Conservation (phyloP, 2,888 invertebrate species). For the Phlogophora meticulosa region DNA sequence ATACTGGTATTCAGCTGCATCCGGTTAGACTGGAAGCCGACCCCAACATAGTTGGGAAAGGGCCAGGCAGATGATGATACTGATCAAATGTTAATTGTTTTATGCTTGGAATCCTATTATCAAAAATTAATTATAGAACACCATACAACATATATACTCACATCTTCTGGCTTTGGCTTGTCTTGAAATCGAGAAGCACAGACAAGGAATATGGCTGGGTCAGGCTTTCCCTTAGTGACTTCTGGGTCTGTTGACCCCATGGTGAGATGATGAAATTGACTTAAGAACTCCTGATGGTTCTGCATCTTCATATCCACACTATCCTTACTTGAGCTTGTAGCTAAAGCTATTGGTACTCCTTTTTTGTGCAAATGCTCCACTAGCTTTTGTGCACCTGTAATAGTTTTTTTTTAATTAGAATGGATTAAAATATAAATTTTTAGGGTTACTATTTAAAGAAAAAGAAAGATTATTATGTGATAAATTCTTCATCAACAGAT, state of each 20-base stretch:
- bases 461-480: too few relatives aligned
- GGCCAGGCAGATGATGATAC: too few relatives aligned
- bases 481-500: not conserved
- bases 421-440: not conserved
- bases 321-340: conserved; percentile 95
- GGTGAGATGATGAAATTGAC: conserved; percentile 94
- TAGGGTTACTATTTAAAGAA: not conserved
- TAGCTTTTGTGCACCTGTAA: conserved; percentile 94
- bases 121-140: too few relatives aligned
- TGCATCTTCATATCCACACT: conserved; percentile 94
- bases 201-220: conserved; percentile 96
- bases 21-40: too few relatives aligned
- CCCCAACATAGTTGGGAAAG: too few relatives aligned
- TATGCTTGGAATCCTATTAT: too few relatives aligned
- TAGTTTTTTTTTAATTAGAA: not conserved
- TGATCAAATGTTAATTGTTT: too few relatives aligned
- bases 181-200: conserved; percentile 94
- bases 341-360: conserved; percentile 95
- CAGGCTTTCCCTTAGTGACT: conserved; percentile 96
- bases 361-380: conserved; percentile 94
- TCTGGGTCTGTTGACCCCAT: conserved; percentile 96
- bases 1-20: too few relatives aligned
- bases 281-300: conserved; percentile 92
- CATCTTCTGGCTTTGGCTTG: conserved; percentile 91
- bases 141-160: conserved; percentile 72